Evolutionary conservation across 2,113 vertebrate species (phyloP).

Genomic region (Eleginops maclovinus): DNA sequence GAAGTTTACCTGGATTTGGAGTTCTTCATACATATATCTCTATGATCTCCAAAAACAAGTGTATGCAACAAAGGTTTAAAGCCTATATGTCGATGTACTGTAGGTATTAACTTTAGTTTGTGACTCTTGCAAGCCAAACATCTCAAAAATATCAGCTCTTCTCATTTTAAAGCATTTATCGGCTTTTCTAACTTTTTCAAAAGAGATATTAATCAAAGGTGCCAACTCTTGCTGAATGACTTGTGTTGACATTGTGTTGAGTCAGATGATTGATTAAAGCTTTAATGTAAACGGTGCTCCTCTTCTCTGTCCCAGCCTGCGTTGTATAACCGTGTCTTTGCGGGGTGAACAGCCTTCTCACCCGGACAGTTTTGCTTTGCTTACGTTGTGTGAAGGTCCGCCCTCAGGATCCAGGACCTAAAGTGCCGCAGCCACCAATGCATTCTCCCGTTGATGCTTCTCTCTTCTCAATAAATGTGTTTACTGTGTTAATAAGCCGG

Average conservation of each 20-base stretch:
- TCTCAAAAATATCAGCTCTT: constrained; percentile 14
- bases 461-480: constrained; percentile 79
- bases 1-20: constrained; percentile 23
- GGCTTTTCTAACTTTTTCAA: constrained; percentile 32
- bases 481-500: constrained; percentile 66
- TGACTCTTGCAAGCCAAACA: constrained; percentile 40
- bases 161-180: constrained; percentile 54
- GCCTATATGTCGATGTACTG: constrained; percentile 9
- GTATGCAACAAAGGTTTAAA: constrained; percentile 34
- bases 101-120: constrained; percentile 15
- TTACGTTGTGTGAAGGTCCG: constrained; percentile 65
- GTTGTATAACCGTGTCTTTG: constrained; percentile 33
- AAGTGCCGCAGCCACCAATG: constrained; percentile 68
- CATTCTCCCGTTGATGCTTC: constrained; percentile 65
- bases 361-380: constrained; percentile 55
- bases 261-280: constrained; percentile 65
- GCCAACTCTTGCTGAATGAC: constrained; percentile 68
- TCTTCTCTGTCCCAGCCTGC: constrained; percentile 67
- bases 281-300: constrained; percentile 77
- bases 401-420: constrained; percentile 68
- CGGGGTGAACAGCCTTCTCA: constrained; percentile 34
- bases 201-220: constrained; percentile 56
- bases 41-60: background rate
- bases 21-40: constrained; percentile 15
- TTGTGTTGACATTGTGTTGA: constrained; percentile 41